These are phyloP conservation scores for Xestia ashworthii DNA, from an alignment of 2,888 invertebrate species.

Conservation along the genomic window DNA sequence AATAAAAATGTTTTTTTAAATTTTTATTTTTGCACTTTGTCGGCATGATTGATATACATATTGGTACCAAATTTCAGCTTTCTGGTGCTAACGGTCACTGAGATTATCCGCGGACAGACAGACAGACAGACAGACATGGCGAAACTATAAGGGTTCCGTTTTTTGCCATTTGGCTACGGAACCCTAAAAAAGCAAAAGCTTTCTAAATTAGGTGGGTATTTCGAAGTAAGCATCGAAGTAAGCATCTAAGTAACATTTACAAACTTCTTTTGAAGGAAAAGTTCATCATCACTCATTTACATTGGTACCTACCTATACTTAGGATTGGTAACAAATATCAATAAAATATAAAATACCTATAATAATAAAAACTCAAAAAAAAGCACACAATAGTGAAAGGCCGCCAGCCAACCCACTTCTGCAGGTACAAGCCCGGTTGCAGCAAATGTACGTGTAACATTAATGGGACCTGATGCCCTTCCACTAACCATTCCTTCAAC, in stretches of 20 bases:
- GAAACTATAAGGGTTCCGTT: no score
- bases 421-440: neutral
- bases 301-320: neutral
- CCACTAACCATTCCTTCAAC: neutral
- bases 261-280: neutral
- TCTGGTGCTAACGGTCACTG: no score
- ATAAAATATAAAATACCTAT: no score
- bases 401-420: neutral
- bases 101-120: no score
- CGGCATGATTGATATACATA: no score
- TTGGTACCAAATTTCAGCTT: no score
- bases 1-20: no score
- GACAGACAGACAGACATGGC: no score
- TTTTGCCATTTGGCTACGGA: no score
- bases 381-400: conserved; percentile 8
- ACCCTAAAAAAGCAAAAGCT: neutral
- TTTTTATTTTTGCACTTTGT: no score
- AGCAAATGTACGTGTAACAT: neutral
- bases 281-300: neutral
- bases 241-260: neutral
- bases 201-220: neutral
- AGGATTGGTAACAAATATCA: neutral
- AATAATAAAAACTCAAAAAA: neutral
- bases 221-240: neutral
- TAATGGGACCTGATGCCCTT: neutral